phyloP scores from a whole-genome alignment of 2,888 invertebrate species.

The Neoitamus cyanurus region DNA sequence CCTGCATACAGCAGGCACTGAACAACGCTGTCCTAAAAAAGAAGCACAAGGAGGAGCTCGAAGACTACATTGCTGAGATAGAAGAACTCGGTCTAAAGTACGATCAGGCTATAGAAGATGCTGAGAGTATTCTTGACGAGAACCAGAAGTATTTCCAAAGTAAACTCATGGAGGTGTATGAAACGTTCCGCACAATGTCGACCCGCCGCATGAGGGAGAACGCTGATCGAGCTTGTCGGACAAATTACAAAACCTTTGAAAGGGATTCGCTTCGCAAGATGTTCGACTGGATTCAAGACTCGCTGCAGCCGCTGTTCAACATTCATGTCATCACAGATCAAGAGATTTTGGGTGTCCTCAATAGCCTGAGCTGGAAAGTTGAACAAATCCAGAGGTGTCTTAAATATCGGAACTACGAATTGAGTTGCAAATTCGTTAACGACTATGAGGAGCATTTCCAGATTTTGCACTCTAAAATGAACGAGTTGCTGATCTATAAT shows the following conservation, averaged over 20 bases:
- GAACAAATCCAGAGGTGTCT: conserved; percentile 22
- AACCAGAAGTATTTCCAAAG: conserved; percentile 53
- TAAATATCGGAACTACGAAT: neutral
- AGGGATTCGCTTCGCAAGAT: neutral
- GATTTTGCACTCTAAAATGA: conserved; percentile 57
- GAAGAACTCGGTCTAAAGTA: conserved; percentile 61
- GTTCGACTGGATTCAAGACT: neutral
- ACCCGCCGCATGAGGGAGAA: neutral
- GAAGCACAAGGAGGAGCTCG: conserved; percentile 52
- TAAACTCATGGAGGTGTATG: neutral
- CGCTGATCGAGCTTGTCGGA: neutral
- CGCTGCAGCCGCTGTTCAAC: neutral
- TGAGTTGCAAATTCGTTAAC: conserved; percentile 4
- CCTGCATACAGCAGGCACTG: neutral
- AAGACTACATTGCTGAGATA: conserved; percentile 62
- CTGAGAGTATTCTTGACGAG: conserved; percentile 58
- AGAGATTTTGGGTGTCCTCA: neutral
- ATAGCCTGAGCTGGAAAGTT: neutral
- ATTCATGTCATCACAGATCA: neutral
- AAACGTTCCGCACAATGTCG: neutral
- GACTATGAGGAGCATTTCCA: conserved; percentile 58
- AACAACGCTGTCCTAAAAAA: no score
- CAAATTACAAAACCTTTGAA: neutral
- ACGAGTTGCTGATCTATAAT: conserved; percentile 61
- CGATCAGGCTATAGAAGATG: conserved; percentile 60